Evolutionary conservation across 64 coral and sea anemone genomes (phyloP).

Genomic region (Anthopleura sola): DNA sequence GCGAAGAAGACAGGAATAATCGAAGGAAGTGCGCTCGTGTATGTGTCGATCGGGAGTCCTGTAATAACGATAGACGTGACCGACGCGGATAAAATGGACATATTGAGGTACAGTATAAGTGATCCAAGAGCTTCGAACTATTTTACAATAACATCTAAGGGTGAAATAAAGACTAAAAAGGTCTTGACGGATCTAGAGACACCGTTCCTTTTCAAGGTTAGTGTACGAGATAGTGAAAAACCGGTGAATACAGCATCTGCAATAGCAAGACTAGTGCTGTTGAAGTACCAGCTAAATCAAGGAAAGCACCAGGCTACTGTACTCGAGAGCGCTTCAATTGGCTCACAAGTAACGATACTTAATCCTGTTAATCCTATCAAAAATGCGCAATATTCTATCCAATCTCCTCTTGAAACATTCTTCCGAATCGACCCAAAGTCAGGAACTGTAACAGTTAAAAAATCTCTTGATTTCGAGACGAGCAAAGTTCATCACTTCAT

Average conservation of each 20-base stretch:
- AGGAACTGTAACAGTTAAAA: constrained; percentile 40
- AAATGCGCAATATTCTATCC: constrained; percentile 54
- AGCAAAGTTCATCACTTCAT: constrained; percentile 46
- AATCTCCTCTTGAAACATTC: constrained; percentile 49
- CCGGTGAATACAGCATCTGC: constrained; percentile 34
- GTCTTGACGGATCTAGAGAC: constrained; percentile 30
- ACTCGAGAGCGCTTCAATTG: constrained; percentile 38
- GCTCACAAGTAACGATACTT: constrained; percentile 37
- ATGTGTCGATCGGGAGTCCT: constrained; percentile 38
- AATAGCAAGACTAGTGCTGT: constrained; percentile 54
- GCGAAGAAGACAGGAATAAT: constrained; percentile 14
- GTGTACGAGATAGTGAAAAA: constrained; percentile 60
- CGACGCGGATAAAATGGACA: constrained; percentile 62
- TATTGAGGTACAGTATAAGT: constrained; percentile 39
- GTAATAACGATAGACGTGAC: constrained; percentile 58
- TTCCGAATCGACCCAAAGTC: constrained; percentile 49
- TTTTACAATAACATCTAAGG: constrained; percentile 51
- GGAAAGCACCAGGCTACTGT: constrained; percentile 30
- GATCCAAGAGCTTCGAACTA: constrained; percentile 25
- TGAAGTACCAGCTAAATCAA: constrained; percentile 71
- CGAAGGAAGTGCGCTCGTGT: constrained; percentile 40
- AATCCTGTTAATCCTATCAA: constrained; percentile 28
- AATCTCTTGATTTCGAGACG: constrained; percentile 68
- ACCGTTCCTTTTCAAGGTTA: constrained; percentile 56
- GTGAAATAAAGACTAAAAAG: constrained; percentile 43